phyloP scores from a whole-genome alignment of 2,113 vertebrate species.

The Periophthalmus modestus region DNA sequence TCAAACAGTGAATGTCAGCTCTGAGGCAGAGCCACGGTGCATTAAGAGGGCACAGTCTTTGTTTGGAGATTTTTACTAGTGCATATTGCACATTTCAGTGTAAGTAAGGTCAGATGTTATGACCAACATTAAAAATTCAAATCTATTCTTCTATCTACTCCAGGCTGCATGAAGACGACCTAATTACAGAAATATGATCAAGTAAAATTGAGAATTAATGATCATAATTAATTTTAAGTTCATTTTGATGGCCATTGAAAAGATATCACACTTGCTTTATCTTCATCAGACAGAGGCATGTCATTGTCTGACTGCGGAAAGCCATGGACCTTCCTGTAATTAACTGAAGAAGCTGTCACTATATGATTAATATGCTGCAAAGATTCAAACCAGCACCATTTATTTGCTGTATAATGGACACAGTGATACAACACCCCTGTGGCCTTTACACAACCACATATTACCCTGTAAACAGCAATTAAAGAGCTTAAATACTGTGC shows the following conservation, averaged over 20 bases:
- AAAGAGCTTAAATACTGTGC: conserved; percentile 1
- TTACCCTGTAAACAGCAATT: not conserved
- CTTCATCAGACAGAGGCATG: conserved; percentile 4
- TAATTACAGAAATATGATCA: conserved; percentile 1
- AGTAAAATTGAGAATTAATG: conserved; percentile 6
- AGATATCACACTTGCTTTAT: not conserved
- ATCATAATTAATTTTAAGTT: conserved; percentile 1
- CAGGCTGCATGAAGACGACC: not conserved
- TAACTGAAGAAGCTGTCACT: not conserved
- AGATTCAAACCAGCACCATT: not conserved
- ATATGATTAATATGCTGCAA: not conserved
- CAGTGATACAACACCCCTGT: conserved; percentile 2
- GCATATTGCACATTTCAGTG: not conserved
- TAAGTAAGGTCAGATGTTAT: not conserved
- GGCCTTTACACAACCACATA: not conserved
- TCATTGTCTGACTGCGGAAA: not conserved
- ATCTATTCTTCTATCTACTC: not conserved
- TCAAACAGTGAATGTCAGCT: conserved; percentile 10
- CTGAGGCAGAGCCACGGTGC: conserved; percentile 2
- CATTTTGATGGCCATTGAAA: conserved; percentile 5
- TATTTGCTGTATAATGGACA: not conserved
- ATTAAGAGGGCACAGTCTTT: not conserved
- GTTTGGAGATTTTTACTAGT: not conserved
- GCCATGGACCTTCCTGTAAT: not conserved
- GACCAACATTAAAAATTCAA: conserved; percentile 5